These are phyloP conservation scores for Nemopilema nomurai DNA, from an alignment of 30 jellyfish, hydroid and myxozoan species.

Conservation along the genomic window DNA sequence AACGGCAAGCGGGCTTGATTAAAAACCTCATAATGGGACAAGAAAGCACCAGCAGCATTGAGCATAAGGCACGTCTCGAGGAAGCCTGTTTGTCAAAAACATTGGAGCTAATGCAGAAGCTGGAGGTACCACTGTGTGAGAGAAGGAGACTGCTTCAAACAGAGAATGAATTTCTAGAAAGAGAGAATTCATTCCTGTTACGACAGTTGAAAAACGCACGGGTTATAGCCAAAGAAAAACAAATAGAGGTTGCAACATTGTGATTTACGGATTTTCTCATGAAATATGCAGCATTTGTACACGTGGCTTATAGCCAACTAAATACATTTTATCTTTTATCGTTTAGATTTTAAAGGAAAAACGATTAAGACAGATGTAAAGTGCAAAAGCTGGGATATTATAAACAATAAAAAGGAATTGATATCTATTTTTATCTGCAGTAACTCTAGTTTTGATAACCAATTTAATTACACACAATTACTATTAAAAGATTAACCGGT, in stretches of 20 bases:
- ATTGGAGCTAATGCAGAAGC: constrained; percentile 16
- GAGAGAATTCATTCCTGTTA: constrained; percentile 15
- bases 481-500: too few relatives aligned
- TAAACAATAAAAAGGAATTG: too few relatives aligned
- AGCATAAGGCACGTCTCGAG: not conserved
- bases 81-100: not conserved
- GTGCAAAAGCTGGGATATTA: too few relatives aligned
- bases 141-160: not conserved
- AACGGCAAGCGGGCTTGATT: too few relatives aligned
- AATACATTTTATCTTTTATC: too few relatives aligned
- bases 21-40: not conserved
- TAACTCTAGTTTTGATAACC: too few relatives aligned
- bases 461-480: too few relatives aligned
- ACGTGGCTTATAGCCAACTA: too few relatives aligned
- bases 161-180: constrained; percentile 11
- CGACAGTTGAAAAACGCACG: constrained; percentile 24
- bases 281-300: too few relatives aligned
- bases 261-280: not conserved
- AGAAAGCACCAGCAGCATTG: not conserved
- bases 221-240: constrained; percentile 25
- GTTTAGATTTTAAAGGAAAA: too few relatives aligned
- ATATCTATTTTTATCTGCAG: too few relatives aligned
- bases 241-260: constrained; percentile 8
- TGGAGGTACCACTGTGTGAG: constrained; percentile 17
- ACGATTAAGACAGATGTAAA: too few relatives aligned